Evolutionary conservation across 2,113 vertebrate genomes (phyloP).

Genomic region (Paraplagusia blochii): DNA sequence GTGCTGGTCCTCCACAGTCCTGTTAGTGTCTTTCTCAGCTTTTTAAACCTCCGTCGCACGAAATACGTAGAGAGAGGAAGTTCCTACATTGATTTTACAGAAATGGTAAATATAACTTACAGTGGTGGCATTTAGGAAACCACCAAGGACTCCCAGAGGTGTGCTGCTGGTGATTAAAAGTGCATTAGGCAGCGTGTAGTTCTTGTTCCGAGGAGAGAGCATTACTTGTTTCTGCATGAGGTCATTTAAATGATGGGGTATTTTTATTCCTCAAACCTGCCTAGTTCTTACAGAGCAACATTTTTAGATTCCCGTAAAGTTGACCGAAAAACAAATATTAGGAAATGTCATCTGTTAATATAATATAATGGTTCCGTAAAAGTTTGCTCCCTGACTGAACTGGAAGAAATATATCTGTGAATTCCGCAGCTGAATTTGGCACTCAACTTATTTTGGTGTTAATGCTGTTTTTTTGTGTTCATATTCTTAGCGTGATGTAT

Average conservation of each 20-base stretch:
- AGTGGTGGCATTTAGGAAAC: slow-evolving; percentile 12
- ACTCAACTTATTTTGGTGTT: neutral
- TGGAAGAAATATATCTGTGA: neutral
- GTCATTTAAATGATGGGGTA: neutral
- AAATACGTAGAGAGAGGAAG: slow-evolving; percentile 9
- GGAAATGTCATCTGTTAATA: neutral
- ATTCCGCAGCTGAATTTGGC: neutral
- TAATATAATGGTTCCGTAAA: neutral
- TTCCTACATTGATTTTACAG: slow-evolving; percentile 3
- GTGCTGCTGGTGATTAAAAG: neutral
- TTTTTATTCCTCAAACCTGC: neutral
- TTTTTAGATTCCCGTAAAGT: too few relatives aligned
- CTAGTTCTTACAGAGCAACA: neutral
- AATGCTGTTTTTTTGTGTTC: neutral
- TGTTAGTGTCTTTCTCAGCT: neutral
- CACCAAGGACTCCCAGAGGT: neutral
- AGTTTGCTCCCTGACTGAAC: neutral
- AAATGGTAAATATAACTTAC: slow-evolving; percentile 2
- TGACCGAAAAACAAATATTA: neutral
- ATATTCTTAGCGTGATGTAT: neutral
- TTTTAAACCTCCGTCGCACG: neutral
- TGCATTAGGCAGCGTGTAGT: neutral
- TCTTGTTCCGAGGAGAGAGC: neutral
- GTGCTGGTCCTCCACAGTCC: neutral
- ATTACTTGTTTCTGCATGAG: neutral